A percentile compares a stretch with the other conserved stretches of the same genome.
Conservation (phyloP, 2,888 invertebrate genomes). For the Apamea sordens region DNA sequence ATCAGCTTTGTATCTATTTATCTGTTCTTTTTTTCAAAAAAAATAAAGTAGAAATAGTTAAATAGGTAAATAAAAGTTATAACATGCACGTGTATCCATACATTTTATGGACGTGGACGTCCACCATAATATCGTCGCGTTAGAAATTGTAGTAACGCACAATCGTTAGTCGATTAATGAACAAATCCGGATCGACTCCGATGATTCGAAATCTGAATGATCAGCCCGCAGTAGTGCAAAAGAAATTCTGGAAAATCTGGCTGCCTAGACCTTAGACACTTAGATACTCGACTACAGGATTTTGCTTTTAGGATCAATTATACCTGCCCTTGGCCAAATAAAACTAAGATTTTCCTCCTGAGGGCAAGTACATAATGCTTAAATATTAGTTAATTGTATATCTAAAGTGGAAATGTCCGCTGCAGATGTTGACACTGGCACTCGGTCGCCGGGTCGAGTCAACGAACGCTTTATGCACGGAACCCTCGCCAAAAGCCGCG, state of each 20-base stretch:
- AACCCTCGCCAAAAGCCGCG: conserved; percentile 70
- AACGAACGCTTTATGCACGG: conserved; percentile 72
- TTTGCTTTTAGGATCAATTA: conserved; percentile 6
- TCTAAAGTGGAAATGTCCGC: conserved; percentile 39
- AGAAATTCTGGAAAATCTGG: background rate
- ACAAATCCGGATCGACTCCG: background rate
- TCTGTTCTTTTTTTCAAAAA: too few species aligned
- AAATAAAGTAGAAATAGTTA: too few species aligned
- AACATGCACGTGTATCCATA: too few species aligned
- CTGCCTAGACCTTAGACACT: background rate
- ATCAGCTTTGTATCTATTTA: too few species aligned
- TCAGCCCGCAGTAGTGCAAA: background rate
- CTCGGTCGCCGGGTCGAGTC: conserved; percentile 67
- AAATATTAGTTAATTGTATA: conserved; percentile 18
- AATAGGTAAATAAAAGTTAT: too few species aligned
- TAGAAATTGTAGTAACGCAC: background rate
- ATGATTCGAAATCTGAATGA: background rate
- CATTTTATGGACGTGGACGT: background rate
- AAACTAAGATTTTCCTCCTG: background rate
- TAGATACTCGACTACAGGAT: background rate
- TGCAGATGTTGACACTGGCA: conserved; percentile 64
- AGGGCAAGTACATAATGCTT: background rate
- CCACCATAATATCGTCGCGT: background rate
- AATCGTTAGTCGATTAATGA: background rate
- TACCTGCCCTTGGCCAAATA: background rate